A percentile compares a stretch with the other conserved stretches of the same genome.
Evolutionary conservation across 1,140 invertebrate genomes (phyloP).

Genomic region (Hylaeus anthracinus): DNA sequence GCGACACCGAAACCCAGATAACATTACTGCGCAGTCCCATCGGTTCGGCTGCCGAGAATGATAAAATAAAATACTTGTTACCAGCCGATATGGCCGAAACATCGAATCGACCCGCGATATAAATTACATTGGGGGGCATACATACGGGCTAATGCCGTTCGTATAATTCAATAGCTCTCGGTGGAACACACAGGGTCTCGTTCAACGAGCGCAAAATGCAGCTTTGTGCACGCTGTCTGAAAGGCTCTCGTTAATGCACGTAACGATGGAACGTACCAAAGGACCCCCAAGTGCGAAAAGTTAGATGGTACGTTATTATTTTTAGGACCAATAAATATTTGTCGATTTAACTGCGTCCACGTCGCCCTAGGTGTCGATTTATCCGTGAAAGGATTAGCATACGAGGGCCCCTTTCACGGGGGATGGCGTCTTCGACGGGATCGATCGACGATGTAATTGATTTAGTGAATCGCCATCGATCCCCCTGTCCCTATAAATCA

Average conservation of each 20-base stretch:
- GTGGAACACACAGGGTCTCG: background rate
- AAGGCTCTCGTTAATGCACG: conserved; percentile 37
- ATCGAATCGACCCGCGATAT: conserved; percentile 22
- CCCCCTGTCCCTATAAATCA: conserved; percentile 44
- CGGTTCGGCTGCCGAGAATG: background rate
- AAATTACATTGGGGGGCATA: conserved; percentile 29
- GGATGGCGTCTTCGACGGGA: conserved; percentile 16
- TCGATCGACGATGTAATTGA: conserved; percentile 53
- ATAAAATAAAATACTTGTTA: conserved; percentile 39
- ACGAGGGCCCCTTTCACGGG: background rate
- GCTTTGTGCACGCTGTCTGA: background rate
- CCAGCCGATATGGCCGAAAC: conserved; percentile 14
- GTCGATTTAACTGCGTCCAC: conserved; percentile 35
- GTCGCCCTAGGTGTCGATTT: conserved; percentile 46
- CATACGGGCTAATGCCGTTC: conserved; percentile 21
- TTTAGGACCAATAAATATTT: conserved; percentile 44
- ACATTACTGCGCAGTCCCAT: conserved; percentile 31
- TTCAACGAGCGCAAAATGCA: conserved; percentile 1
- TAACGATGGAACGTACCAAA: conserved; percentile 28
- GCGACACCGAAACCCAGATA: conserved; percentile 47
- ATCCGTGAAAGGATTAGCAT: conserved; percentile 42
- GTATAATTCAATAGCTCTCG: conserved; percentile 31
- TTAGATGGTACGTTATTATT: conserved; percentile 41
- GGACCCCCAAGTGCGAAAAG: conserved; percentile 50
- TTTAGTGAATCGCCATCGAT: conserved; percentile 42